Percentiles rank a stretch among this genome's conserved stretches.
Evolutionary conservation across 2,113 vertebrate species (phyloP).

Genomic region (Toxotes jaculatrix): DNA sequence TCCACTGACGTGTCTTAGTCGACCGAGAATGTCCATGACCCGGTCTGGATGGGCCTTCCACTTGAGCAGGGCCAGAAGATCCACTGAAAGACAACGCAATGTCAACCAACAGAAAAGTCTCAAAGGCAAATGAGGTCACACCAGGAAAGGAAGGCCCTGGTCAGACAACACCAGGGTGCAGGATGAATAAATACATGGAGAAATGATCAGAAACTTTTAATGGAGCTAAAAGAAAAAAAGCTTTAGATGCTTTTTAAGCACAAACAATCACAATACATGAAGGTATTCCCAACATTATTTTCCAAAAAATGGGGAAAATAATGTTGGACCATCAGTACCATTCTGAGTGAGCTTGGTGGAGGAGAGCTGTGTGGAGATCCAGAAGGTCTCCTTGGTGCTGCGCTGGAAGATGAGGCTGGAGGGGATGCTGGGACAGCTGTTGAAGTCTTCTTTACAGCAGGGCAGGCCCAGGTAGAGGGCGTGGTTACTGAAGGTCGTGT

Average conservation of each 20-base stretch:
- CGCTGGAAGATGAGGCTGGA: constrained; percentile 98
- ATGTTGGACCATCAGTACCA: constrained; percentile 78
- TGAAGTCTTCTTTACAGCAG: constrained; percentile 97
- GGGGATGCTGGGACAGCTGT: constrained; percentile 91
- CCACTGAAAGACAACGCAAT: constrained; percentile 83
- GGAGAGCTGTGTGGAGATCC: constrained; percentile 95
- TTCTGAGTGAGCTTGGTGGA: constrained; percentile 99
- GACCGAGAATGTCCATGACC: constrained; percentile 95
- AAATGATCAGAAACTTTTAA: no score
- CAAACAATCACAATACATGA: no score
- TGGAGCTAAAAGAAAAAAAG: no score
- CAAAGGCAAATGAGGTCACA: background rate
- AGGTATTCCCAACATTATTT: no score
- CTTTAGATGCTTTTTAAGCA: no score
- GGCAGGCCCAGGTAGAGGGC: constrained; percentile 96
- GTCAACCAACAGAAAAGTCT: background rate
- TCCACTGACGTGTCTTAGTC: constrained; percentile 94
- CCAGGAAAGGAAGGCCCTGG: no score
- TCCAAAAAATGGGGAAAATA: no score
- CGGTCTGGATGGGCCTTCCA: constrained; percentile 97
- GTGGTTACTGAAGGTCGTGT: constrained; percentile 96
- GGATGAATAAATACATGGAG: no score
- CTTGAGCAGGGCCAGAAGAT: constrained; percentile 95
- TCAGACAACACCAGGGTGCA: no score
- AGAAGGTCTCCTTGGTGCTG: constrained; percentile 95